These are phyloP conservation scores for Psammodynastes pulverulentus DNA, from an alignment of 2,113 vertebrate genomes.

Conservation along the genomic window DNA sequence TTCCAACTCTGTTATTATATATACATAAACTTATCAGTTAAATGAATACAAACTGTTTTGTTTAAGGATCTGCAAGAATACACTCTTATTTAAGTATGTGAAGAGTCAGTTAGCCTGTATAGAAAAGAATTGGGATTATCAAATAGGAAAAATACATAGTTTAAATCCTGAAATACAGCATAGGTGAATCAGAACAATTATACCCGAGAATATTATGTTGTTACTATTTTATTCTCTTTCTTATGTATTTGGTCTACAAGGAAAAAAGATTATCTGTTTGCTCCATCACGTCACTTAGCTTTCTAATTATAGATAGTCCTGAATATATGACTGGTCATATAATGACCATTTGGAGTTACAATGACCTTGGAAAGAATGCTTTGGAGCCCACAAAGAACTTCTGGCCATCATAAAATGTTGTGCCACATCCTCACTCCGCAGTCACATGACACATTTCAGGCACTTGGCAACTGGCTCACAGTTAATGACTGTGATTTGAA, in stretches of 20 bases:
- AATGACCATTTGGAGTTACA: not conserved
- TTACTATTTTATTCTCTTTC: not conserved
- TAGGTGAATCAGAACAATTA: not conserved
- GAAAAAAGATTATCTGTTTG: not conserved
- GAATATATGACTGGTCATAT: not conserved
- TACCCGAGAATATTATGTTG: not conserved
- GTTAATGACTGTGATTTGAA: too few species aligned
- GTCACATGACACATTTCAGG: too few species aligned
- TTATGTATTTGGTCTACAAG: not conserved
- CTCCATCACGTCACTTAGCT: not conserved
- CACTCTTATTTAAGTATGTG: not conserved
- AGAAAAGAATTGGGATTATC: not conserved
- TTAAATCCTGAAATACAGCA: not conserved
- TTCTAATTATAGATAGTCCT: not conserved
- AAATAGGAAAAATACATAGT: not conserved
- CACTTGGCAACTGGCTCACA: too few species aligned
- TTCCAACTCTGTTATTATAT: too few species aligned
- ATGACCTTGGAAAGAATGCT: not conserved
- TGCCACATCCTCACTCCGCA: too few species aligned
- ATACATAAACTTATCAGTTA: not conserved
- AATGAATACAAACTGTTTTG: not conserved
- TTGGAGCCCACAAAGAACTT: too few species aligned
- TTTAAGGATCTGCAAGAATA: not conserved
- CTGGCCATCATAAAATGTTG: too few species aligned
- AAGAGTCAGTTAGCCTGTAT: not conserved